Evolutionary conservation across 1,140 invertebrate genomes (phyloP).

Genomic region (Drosophila arizonae): DNA sequence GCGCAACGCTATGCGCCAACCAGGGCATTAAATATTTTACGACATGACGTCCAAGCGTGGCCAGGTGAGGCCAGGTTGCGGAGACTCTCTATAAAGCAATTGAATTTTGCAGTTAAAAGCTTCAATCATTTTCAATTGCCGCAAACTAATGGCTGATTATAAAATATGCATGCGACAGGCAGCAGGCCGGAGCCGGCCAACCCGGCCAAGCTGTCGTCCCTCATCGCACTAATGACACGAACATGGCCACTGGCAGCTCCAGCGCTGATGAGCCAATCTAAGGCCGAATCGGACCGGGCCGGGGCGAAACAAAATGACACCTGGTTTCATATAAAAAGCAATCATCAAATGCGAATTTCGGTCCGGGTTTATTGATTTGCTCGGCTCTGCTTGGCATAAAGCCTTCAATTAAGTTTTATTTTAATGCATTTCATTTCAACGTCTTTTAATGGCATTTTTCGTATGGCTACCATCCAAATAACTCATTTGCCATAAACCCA

Average conservation of each 20-base stretch:
- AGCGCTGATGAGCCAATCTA: conserved; percentile 63
- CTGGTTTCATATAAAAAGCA: conserved; percentile 34
- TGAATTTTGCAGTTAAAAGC: conserved; percentile 81
- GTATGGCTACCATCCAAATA: conserved; percentile 66
- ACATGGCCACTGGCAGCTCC: not conserved
- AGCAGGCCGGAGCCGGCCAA: not conserved
- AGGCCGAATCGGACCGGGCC: conserved; percentile 18
- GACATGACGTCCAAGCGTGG: conserved; percentile 4
- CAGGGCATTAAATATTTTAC: conserved; percentile 72
- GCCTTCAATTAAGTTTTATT: conserved; percentile 79
- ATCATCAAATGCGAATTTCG: conserved; percentile 28
- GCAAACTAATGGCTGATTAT: conserved; percentile 80
- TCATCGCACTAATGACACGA: conserved; percentile 52
- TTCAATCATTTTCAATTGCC: conserved; percentile 81
- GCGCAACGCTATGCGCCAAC: conserved; percentile 23
- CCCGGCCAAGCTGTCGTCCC: conserved; percentile 16
- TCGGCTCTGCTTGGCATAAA: conserved; percentile 61
- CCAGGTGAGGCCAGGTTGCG: not conserved
- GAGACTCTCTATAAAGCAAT: conserved; percentile 57
- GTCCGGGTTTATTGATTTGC: conserved; percentile 67
- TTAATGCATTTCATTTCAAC: conserved; percentile 79
- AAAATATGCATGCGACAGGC: conserved; percentile 79
- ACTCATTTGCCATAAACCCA: conserved; percentile 79
- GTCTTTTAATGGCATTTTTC: conserved; percentile 78
- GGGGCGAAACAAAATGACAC: conserved; percentile 22